Evolutionary conservation across 1,140 invertebrate species (phyloP), one percentile per base, ranked within the genome.

Genomic region (Steinernema khuongi): DNA sequence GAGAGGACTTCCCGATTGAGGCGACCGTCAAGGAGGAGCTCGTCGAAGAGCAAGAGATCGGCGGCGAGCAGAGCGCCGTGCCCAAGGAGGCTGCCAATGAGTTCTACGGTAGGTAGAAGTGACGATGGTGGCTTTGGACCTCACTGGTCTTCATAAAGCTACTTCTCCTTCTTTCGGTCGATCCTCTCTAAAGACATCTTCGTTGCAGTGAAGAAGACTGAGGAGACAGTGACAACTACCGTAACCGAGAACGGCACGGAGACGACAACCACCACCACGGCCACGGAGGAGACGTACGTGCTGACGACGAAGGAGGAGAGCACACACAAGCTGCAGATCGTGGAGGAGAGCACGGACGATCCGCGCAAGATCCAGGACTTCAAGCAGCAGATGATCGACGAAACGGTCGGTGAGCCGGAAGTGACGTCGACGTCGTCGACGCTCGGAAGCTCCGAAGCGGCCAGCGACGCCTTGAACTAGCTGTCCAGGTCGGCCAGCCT

Each of bases 341-440:
- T 41, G 36, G 36, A 41, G 50, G 4, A 60, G 50, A 22, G 26
- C 7, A 11, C 14, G 11, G 50, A 60, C 11, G 50, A 60, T 22
- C 11, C 50, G 50, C 7, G 50, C n/a, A 26, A 60, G 11, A 60
- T 17, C 11, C 11, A 60, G 50, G 50, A 60, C 14, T n/a, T 17
- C 11, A 11, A 60, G 26, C 11, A 4, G 22, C 50, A 60, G 50
- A 11, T 60, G 50, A 60, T 17, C 50, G 50, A 60, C 26, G 50
- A 60, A 26, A 17, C 50, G 50, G 50, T 60, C 50, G 26, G 50
- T 60, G 50, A 60, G 50, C 50, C 50, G 4, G 50, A 60, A 60
- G 14, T n/a, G n/a, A n/a, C 7, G 50, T 60, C 50, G 50, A 60
- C 50, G 4, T 60, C 50, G 14, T 60, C 50, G 50, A 22, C 50